phyloP scores from a whole-genome alignment of 2,113 vertebrate species.

The Vulpes lagopus region DNA sequence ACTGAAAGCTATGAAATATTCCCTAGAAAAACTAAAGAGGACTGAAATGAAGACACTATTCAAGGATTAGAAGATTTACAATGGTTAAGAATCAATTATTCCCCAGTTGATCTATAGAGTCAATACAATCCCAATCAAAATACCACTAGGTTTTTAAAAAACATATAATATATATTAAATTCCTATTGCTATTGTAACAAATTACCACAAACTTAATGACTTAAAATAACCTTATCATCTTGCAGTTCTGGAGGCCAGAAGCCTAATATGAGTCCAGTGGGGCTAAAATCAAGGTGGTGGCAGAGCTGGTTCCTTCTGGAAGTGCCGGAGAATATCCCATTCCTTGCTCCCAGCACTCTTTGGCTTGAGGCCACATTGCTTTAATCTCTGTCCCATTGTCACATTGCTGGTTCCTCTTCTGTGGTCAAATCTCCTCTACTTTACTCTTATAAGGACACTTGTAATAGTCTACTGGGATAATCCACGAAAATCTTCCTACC shows the following conservation, averaged over 20 bases:
- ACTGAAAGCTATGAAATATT: neutral
- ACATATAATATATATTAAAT: neutral
- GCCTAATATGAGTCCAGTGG: neutral
- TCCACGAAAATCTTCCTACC: neutral
- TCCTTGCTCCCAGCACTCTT: neutral
- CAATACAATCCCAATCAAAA: neutral
- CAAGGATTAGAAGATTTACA: neutral
- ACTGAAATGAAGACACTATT: neutral
- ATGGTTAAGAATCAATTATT: conserved; percentile 8
- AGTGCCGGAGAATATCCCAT: no score
- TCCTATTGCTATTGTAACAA: neutral
- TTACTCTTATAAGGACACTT: neutral
- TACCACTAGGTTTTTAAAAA: neutral
- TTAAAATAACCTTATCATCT: neutral
- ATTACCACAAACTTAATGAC: neutral
- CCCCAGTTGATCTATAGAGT: neutral
- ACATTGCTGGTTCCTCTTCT: neutral
- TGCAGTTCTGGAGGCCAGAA: neutral
- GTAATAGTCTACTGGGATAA: neutral
- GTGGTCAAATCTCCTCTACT: neutral
- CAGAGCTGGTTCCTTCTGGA: neutral
- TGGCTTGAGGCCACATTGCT: neutral
- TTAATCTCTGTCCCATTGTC: neutral
- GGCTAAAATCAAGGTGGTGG: neutral
- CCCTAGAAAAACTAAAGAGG: neutral